Evolutionary conservation across 2,888 invertebrate genomes (phyloP).

Genomic region (Himalopsyche kuldschensis): DNA sequence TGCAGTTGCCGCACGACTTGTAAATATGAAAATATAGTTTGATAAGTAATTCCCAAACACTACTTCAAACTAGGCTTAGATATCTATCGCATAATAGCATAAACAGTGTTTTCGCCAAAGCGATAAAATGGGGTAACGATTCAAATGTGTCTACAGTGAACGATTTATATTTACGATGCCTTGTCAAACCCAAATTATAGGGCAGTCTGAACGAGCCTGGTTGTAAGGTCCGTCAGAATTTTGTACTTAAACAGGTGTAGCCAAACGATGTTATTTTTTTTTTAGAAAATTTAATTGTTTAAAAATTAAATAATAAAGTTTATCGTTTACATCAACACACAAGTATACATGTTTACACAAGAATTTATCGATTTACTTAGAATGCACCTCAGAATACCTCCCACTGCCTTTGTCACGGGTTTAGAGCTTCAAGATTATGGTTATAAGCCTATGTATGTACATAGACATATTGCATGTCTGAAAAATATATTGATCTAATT

Average conservation of each 20-base stretch:
- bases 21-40: neutral
- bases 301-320: no score
- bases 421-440: no score
- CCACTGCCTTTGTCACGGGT: no score
- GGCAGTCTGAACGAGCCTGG: slow-evolving; percentile 7
- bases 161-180: slow-evolving; percentile 8
- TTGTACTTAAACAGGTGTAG: neutral
- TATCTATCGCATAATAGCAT: neutral
- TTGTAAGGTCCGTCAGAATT: neutral
- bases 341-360: no score
- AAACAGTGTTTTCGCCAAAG: neutral
- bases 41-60: neutral
- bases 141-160: neutral
- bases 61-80: neutral
- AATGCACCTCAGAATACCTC: no score
- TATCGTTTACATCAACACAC: no score
- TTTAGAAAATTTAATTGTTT: no score
- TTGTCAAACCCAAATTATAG: slow-evolving; percentile 25
- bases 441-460: no score
- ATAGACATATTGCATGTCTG: no score
- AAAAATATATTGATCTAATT: no score
- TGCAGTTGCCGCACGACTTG: no score
- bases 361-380: no score
- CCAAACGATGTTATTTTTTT: neutral
- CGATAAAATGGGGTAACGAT: neutral